Conservation (phyloP, 2,888 invertebrate species). For the Crepidodera aurea region DNA sequence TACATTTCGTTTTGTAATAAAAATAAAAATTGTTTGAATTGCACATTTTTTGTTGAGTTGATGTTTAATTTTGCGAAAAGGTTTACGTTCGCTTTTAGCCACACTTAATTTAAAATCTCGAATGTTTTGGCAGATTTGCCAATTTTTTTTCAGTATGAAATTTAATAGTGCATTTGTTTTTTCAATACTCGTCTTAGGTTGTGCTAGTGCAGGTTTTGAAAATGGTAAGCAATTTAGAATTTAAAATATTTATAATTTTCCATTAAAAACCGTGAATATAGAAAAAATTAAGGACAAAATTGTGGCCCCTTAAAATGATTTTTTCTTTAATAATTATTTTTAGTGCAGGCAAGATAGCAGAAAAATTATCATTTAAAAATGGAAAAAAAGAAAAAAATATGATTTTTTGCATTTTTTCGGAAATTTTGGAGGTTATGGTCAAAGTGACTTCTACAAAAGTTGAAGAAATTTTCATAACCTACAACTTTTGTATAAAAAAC, state of each 20-base stretch:
- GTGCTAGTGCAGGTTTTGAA: constrained; percentile 7
- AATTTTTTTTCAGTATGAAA: constrained; percentile 14
- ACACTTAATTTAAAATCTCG: neutral
- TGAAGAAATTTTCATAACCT: no score
- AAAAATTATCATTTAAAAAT: no score
- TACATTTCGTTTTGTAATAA: neutral
- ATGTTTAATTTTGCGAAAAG: neutral
- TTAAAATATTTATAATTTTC: neutral
- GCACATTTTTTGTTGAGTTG: neutral
- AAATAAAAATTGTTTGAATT: neutral
- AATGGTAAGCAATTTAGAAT: constrained; percentile 18
- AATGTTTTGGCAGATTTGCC: neutral
- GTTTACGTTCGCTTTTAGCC: neutral
- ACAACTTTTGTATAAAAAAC: no score
- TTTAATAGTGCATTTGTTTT: neutral
- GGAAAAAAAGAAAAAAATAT: no score
- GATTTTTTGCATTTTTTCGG: no score
- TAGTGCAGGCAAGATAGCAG: no score
- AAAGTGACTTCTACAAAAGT: no score
- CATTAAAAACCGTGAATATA: no score
- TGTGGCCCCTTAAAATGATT: no score
- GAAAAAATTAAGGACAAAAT: no score
- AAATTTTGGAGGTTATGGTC: no score
- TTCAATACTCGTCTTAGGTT: neutral
- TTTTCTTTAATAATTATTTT: no score